phyloP scores from a whole-genome alignment of 2,797 vertebrate species.

The Bradypodion ventrale region DNA sequence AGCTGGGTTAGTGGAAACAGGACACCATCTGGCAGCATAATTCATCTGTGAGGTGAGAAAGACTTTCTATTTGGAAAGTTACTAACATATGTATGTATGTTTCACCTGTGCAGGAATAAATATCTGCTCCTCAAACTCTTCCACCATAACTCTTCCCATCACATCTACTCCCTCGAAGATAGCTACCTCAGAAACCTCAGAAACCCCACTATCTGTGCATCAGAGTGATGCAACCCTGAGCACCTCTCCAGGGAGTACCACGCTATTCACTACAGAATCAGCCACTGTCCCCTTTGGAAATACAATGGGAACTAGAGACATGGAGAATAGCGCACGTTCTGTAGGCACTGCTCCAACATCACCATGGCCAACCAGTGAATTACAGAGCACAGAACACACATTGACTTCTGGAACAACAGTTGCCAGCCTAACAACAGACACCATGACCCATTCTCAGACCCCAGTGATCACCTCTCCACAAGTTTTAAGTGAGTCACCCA shows the following conservation, averaged over 20 bases:
- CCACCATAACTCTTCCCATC: background rate
- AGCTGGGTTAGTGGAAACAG: background rate
- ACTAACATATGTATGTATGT: background rate
- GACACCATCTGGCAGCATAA: background rate
- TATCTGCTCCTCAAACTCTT: background rate
- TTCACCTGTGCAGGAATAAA: slow-evolving; percentile 7
- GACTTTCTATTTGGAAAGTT: background rate
- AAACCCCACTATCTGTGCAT: background rate
- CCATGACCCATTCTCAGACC: background rate
- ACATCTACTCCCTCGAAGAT: background rate
- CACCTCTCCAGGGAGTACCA: background rate
- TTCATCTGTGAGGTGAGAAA: background rate
- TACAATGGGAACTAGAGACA: background rate
- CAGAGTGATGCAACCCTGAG: background rate
- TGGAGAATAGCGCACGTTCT: background rate
- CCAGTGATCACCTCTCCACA: background rate
- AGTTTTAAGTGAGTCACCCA: background rate
- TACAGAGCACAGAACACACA: background rate
- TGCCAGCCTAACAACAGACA: background rate
- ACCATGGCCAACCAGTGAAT: background rate
- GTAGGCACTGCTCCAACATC: background rate
- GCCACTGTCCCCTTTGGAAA: background rate
- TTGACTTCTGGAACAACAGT: background rate
- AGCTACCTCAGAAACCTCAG: background rate
- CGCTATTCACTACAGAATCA: background rate